Conservation (phyloP, 35 echinoderm and acorn worm genomes). For the Lytechinus variegatus region DNA sequence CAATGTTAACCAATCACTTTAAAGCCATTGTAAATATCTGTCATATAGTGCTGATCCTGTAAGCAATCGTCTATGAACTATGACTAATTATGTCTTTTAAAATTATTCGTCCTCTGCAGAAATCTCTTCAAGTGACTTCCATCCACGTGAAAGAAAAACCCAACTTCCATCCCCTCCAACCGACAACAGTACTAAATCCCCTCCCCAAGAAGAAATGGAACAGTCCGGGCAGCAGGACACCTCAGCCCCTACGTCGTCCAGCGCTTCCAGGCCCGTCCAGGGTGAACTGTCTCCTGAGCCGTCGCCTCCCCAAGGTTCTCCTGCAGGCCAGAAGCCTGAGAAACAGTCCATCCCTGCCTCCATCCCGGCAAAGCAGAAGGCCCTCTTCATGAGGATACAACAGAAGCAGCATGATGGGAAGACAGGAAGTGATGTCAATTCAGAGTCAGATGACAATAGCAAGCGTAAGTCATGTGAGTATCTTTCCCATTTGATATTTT, state of each 20-base stretch:
- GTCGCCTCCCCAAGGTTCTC: background rate
- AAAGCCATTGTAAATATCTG: no score
- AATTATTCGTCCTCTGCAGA: background rate
- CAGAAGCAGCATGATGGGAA: slow-evolving; percentile 64
- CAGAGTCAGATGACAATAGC: slow-evolving; percentile 7
- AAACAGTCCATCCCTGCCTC: background rate
- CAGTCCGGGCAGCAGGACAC: background rate
- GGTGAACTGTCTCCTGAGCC: background rate
- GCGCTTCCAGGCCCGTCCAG: background rate
- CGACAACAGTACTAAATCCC: slow-evolving; percentile 29
- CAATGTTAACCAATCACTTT: no score
- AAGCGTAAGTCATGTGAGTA: background rate
- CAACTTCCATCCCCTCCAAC: background rate
- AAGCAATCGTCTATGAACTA: background rate
- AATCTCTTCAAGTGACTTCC: background rate
- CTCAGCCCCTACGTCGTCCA: background rate
- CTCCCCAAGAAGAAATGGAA: background rate
- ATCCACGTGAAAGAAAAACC: background rate
- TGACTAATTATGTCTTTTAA: background rate
- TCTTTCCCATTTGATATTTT: no score
- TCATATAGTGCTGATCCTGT: background rate
- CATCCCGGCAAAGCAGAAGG: slow-evolving; percentile 80
- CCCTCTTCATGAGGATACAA: slow-evolving; percentile 91
- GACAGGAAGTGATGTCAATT: background rate
- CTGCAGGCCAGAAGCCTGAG: background rate